Base-by-base conservation (phyloP, 2,888 invertebrate genomes). In the Lithosia quadra region DNA sequence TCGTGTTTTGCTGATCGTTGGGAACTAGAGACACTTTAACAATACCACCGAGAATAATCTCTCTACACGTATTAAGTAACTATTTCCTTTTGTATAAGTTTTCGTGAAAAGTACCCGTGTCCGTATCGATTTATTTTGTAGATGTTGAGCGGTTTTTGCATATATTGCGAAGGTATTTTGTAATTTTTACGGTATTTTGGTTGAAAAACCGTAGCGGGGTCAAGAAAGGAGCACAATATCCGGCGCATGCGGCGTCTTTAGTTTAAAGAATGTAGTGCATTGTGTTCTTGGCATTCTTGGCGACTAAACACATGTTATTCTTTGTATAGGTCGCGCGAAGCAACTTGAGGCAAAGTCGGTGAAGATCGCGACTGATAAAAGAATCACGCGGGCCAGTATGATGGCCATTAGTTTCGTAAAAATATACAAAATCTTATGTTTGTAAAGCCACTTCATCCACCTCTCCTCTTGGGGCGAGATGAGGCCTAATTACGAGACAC, bases 11-110 rank as follows among this genome's bases (percentile, higher is more conserved):
- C 43, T 43, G 5, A 18, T 43, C 18, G 7, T 43, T 43, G 18
- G 18, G 43, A 39, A 24, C 33, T 55, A 22, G 10, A 62, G 21
- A 15, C 49, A 18, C 9, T 88, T 87, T 87, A 85, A 92, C 87
- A 90, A 87, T 79, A 79, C 28, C 55, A 69, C 82, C 82, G 80
- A 82, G 79, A 69, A 84, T 86, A 88, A 89, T 89, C 80, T 74
- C 65, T 80, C 78, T 83, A 87, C 74, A 76, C 76, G 77, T 82
- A 78, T 90, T 86, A 77, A 80, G 88, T 86, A 90, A 89, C 81
- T 69, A 79, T 73, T 72, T 71, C 68, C 79, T 72, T 78, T 84
- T 85, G 87, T 87, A 85, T 83, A 72, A 63, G 63, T 62, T 68
- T 82, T 78, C 73, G 81, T 81, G 78, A 84, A 86, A 87, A 87